Conservation (phyloP, 2,888 invertebrate species). For the Eupeodes latifasciatus region DNA sequence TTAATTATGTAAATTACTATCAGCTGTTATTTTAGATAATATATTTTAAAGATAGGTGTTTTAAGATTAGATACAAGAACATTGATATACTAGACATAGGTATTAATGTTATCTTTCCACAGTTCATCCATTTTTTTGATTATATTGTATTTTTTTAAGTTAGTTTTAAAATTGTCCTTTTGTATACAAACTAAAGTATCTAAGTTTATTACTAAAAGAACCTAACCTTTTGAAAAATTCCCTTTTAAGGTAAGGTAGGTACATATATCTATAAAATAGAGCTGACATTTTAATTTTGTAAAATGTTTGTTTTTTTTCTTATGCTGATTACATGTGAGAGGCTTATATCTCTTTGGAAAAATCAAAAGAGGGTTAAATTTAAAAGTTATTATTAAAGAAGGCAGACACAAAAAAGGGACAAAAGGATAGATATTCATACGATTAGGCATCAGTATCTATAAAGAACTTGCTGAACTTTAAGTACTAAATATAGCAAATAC, state of each 20-base stretch:
- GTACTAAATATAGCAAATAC: too few species aligned
- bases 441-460: background rate
- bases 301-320: slow-evolving; percentile 32
- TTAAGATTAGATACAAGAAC: background rate
- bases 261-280: slow-evolving; percentile 35
- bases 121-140: background rate
- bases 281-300: slow-evolving; percentile 62
- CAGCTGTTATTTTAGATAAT: background rate
- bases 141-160: background rate
- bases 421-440: slow-evolving; percentile 6
- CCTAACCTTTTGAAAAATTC: background rate
- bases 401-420: slow-evolving; percentile 1
- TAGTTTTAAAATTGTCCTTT: background rate
- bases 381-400: slow-evolving; percentile 41
- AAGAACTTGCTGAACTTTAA: background rate
- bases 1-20: too few species aligned
- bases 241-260: background rate
- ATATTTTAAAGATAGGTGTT: background rate
- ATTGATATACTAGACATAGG: too few species aligned
- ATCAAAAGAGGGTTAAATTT: slow-evolving; percentile 59
- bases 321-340: slow-evolving; percentile 45
- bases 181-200: background rate
- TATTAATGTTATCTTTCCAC: background rate
- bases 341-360: slow-evolving; percentile 47
- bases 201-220: background rate